These are phyloP conservation scores for Zoanthus solanderi DNA, from an alignment of 92 coral and sea anemone species.

Conservation along the genomic window DNA sequence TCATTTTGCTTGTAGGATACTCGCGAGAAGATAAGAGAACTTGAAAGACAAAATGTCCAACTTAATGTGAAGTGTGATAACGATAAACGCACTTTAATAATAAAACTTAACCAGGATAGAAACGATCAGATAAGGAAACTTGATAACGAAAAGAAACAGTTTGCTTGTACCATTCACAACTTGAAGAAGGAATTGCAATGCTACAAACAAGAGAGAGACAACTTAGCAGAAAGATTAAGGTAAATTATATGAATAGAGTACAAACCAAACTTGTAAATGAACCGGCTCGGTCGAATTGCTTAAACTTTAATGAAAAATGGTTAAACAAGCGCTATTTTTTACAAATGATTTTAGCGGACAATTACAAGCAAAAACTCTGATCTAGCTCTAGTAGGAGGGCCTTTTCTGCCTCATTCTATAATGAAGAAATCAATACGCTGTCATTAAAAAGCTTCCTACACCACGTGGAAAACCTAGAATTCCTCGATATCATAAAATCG, in stretches of 20 bases:
- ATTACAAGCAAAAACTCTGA: no score
- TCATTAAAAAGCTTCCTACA: no score
- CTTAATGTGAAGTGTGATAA: not conserved
- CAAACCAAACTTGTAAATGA: not conserved
- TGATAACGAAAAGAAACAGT: conserved; percentile 47
- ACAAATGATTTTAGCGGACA: no score
- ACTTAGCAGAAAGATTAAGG: conserved; percentile 51
- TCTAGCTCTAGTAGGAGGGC: no score
- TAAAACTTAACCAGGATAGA: conserved; percentile 34
- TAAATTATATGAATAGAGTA: not conserved
- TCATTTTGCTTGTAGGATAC: not conserved
- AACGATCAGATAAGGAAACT: conserved; percentile 21
- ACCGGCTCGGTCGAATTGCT: no score
- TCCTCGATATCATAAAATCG: no score
- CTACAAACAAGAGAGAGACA: conserved; percentile 70
- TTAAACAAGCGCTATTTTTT: no score
- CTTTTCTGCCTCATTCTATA: no score
- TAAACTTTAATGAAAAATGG: no score
- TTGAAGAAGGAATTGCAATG: conserved; percentile 67
- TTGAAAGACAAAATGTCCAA: conserved; percentile 27
- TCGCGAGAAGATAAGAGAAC: conserved; percentile 34
- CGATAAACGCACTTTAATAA: conserved; percentile 32
- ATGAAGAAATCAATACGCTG: no score
- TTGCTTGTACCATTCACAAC: conserved; percentile 56
- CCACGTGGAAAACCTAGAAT: no score